Conservation (phyloP, 1,140 invertebrate species). For the Maniola jurtina region DNA sequence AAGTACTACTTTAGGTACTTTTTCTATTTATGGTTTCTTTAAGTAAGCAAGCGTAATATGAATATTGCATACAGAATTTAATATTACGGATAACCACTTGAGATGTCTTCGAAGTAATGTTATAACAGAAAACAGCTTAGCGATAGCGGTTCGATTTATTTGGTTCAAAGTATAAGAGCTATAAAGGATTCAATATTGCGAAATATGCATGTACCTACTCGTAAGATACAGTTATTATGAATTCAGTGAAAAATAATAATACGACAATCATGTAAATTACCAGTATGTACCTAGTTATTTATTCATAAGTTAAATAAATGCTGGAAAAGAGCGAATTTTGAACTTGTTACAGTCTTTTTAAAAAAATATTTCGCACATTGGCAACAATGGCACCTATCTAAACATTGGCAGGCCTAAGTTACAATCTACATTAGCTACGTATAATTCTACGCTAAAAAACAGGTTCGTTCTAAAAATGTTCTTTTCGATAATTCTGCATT, state of each 20-base stretch:
- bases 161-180: slow-evolving; percentile 9
- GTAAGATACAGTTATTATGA: background rate
- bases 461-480: too few species aligned
- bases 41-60: slow-evolving; percentile 24
- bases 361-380: too few species aligned
- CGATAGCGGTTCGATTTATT: slow-evolving; percentile 33
- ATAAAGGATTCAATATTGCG: slow-evolving; percentile 5
- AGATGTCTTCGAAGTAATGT: slow-evolving; percentile 57
- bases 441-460: too few species aligned
- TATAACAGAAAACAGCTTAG: slow-evolving; percentile 54
- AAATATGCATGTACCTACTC: background rate
- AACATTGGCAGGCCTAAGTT: too few species aligned
- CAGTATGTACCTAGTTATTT: too few species aligned
- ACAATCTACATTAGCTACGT: too few species aligned
- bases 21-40: background rate
- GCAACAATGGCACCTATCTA: too few species aligned
- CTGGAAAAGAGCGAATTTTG: too few species aligned
- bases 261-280: too few species aligned
- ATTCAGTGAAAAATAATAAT: background rate
- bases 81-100: slow-evolving; percentile 58
- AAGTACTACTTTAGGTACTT: too few species aligned
- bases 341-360: too few species aligned
- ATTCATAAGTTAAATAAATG: background rate
- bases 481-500: too few species aligned
- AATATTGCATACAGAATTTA: slow-evolving; percentile 61